These are phyloP conservation scores for Sceliomorpha sp. DNA, from an alignment of 2,888 invertebrate species.

Conservation along the genomic window DNA sequence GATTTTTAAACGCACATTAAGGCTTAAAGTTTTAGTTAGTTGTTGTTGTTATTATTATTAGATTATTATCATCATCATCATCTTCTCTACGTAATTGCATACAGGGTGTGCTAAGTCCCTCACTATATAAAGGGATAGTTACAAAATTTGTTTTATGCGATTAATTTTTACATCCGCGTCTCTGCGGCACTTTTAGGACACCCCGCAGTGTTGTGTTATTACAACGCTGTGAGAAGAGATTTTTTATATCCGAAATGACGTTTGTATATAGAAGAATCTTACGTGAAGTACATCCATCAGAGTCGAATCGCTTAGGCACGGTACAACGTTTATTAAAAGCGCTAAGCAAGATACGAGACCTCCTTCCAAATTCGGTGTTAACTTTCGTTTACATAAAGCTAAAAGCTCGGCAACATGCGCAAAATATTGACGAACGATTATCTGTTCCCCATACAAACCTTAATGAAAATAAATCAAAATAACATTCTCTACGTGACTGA, in stretches of 20 bases:
- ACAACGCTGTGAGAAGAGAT: no score
- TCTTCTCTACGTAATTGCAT: no score
- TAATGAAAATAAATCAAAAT: conserved; percentile 60
- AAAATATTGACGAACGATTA: conserved; percentile 93
- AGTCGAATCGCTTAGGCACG: conserved; percentile 90
- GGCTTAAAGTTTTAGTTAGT: no score
- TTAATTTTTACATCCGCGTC: no score
- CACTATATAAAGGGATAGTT: no score
- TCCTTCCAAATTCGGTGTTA: conserved; percentile 92
- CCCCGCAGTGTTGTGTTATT: no score
- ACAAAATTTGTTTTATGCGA: no score
- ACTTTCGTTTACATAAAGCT: conserved; percentile 88
- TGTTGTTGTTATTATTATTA: no score
- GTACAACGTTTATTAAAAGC: conserved; percentile 89
- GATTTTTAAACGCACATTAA: background rate
- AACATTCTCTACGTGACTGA: no score
- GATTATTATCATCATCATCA: no score
- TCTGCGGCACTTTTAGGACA: no score
- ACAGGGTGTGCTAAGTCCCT: no score
- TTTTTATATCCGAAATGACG: background rate
- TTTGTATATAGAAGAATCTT: conserved; percentile 50
- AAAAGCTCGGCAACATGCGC: conserved; percentile 94
- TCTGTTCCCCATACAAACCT: conserved; percentile 93
- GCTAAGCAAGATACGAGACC: conserved; percentile 92
- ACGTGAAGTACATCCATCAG: conserved; percentile 94